Percentiles rank a stretch among this genome's conserved stretches.
These are phyloP conservation scores for Macaca mulatta DNA, from an alignment of 2,113 vertebrate genomes.

Conservation along the genomic window DNA sequence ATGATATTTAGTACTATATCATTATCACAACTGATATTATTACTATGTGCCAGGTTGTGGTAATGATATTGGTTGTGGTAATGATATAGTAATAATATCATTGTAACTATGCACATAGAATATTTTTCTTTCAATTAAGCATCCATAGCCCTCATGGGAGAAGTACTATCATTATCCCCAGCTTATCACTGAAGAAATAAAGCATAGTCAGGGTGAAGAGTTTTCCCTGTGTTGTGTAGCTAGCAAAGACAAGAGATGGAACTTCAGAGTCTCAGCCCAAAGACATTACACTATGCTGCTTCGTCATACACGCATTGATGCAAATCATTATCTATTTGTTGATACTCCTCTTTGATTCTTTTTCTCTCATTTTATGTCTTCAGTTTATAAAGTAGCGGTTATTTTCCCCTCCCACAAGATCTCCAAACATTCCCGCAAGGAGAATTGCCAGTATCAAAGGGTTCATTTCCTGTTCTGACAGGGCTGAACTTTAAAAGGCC, in stretches of 20 bases:
- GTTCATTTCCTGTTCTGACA: background rate
- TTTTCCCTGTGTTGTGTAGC: background rate
- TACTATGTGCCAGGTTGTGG: too few relatives aligned
- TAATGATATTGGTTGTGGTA: too few relatives aligned
- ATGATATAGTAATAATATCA: too few relatives aligned
- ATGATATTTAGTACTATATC: background rate
- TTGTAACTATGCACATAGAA: background rate
- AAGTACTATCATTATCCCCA: background rate
- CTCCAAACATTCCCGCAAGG: background rate
- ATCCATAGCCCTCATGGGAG: background rate
- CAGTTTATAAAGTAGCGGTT: background rate
- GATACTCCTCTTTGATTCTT: background rate
- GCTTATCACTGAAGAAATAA: background rate
- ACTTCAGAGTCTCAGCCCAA: background rate
- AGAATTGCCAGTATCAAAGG: background rate
- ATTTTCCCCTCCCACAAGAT: background rate
- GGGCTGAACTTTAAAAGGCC: background rate
- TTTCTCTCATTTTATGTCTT: background rate
- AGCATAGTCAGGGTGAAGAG: background rate
- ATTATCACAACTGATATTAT: background rate
- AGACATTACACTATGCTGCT: fast-evolving
- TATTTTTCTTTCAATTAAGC: background rate
- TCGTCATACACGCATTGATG: background rate
- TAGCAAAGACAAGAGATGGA: background rate
- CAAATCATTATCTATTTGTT: too few relatives aligned